Evolutionary conservation across 2,797 vertebrate genomes (phyloP).

Genomic region (Platyrinchus mystaceus): DNA sequence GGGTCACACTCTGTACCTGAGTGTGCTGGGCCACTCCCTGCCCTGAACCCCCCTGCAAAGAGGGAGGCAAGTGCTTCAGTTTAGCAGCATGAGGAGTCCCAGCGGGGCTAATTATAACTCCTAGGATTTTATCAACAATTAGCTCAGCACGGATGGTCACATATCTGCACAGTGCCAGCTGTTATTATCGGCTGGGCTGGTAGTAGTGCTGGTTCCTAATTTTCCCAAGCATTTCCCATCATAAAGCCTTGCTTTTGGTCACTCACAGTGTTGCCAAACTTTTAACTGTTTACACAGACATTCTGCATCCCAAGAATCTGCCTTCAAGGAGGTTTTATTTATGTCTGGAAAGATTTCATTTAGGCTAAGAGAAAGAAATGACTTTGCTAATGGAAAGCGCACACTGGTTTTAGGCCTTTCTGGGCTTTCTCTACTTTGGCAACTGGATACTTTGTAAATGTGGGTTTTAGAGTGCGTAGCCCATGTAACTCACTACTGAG

Average conservation of each 20-base stretch:
- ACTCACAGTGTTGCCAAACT: background rate
- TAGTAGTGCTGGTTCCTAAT: background rate
- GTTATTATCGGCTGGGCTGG: background rate
- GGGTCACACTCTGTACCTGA: accelerated
- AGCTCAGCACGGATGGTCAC: slow-evolving; percentile 45
- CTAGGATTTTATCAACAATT: slow-evolving; percentile 65
- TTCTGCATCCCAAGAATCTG: background rate
- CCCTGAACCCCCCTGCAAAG: background rate
- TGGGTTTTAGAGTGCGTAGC: background rate
- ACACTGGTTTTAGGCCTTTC: background rate
- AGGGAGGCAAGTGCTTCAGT: background rate
- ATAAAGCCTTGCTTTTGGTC: background rate
- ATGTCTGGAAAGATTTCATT: background rate
- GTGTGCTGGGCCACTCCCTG: background rate
- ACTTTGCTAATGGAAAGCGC: background rate
- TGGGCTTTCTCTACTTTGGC: background rate
- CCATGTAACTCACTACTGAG: background rate
- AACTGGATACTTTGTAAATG: background rate
- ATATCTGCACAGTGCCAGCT: slow-evolving; percentile 33
- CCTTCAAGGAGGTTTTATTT: background rate
- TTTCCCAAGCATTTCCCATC: background rate
- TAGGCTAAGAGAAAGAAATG: background rate
- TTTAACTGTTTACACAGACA: background rate
- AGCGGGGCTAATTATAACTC: slow-evolving; percentile 27
- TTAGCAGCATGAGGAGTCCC: background rate